Evolutionary conservation across 2,797 vertebrate genomes (phyloP), one percentile per base, ranked within the genome.

Genomic region (Octomys mimax): DNA sequence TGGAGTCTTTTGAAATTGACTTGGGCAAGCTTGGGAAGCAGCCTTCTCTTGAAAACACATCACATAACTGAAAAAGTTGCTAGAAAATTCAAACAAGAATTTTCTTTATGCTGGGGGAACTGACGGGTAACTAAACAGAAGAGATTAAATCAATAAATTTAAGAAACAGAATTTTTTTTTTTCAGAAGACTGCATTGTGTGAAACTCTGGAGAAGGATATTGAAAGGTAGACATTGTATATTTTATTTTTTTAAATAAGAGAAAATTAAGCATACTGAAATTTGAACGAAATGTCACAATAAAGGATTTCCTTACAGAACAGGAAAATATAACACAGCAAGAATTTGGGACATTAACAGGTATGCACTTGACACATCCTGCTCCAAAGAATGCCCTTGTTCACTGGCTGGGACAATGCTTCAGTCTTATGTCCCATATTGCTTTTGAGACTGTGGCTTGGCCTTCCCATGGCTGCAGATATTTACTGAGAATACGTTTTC

Each of bases 191-290:
- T 68, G 16, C 89, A 52, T 54, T 87, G 82, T 18, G 26, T 54
- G 36, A 49, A 5, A 79, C 39, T 92, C 57, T n/a, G 13, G 16
- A 57, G 83, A 8, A 3, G 6, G 11, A 2, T 75, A 6, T 31
- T 79, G 26, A 87, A 92, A 96, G 57, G 13, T 57, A 0, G 7
- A 81, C 0, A 2, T 8, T 39, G 1, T 52, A 4, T 77, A 61
- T 46, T 89, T 82, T 21, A 61, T 88, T 75, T 11, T 42, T 94
- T 78, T 57, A 95, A 26, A 87, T 31, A 39, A 68, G 19, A 80
- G 33, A 46, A 10, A 31, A 70, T 64, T 89, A 87, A 90, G 18
- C 26, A 73, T 86, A 13, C 36, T 87, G 36, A 93, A 90, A 59
- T 64, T 64, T 18, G 46, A 78, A 78, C 31, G 39, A 78, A 52